These are phyloP conservation scores for Oreochromis grahami DNA, from an alignment of 2,797 vertebrate genomes.

Conservation along the genomic window DNA sequence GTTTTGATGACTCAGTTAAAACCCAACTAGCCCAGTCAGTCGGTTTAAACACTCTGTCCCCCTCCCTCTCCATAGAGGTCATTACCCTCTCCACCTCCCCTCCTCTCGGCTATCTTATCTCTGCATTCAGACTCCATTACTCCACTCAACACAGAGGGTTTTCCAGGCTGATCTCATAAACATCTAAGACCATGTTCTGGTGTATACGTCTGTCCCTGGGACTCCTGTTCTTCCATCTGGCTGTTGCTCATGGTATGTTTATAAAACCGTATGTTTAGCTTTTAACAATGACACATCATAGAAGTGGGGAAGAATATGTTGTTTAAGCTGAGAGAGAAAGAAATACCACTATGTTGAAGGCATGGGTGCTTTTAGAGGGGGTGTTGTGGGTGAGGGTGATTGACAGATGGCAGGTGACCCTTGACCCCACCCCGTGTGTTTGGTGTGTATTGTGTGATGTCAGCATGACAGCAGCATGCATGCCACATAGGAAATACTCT, in stretches of 20 bases:
- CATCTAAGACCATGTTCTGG: constrained; percentile 32
- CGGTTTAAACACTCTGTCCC: not conserved
- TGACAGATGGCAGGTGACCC: not conserved
- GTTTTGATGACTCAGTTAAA: not conserved
- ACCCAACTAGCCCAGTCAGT: not conserved
- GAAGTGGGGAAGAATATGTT: not conserved
- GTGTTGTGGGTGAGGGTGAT: not conserved
- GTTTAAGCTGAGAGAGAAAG: not conserved
- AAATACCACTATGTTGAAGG: not conserved
- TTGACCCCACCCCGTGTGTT: constrained; percentile 8
- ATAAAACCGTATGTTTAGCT: not conserved
- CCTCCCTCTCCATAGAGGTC: constrained; percentile 1
- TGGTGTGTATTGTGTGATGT: not conserved
- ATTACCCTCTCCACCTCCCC: constrained; percentile 5
- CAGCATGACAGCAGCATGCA: not conserved
- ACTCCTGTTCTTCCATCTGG: constrained; percentile 40
- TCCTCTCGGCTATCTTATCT: not conserved
- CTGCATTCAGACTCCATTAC: constrained; percentile 17
- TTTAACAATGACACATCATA: not conserved
- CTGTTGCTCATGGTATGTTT: constrained; percentile 41
- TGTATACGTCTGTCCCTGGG: not conserved
- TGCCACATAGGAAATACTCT: not conserved
- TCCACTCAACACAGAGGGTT: not conserved
- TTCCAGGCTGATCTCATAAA: not conserved
- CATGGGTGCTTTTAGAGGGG: not conserved